A percentile compares a stretch with the other conserved stretches of the same genome.
These are phyloP conservation scores for Paramuricea clavata DNA, from an alignment of 92 coral and sea anemone genomes.

Conservation along the genomic window DNA sequence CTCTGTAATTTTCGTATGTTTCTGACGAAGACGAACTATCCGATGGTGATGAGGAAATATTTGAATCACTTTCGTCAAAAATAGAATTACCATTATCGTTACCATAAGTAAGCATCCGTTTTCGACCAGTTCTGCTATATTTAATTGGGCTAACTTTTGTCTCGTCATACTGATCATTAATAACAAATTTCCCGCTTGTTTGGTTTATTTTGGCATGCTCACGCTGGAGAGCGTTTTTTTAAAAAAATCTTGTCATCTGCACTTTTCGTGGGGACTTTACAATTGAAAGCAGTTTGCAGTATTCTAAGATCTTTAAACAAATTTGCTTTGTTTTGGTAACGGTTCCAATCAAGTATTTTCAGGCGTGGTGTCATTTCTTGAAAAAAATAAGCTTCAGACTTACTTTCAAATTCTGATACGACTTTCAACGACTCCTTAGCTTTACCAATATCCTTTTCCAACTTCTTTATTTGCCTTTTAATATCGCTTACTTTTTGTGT, in stretches of 20 bases:
- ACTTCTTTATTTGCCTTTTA: not conserved
- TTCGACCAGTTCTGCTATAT: not conserved
- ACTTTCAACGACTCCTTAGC: not conserved
- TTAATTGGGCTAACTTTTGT: constrained; percentile 12
- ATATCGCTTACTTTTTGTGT: not conserved
- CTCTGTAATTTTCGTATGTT: not conserved
- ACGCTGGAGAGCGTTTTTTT: constrained; percentile 2
- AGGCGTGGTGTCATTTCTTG: constrained; percentile 12
- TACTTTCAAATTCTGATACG: not conserved
- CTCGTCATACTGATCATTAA: not conserved
- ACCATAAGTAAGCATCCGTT: constrained; percentile 1
- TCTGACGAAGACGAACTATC: not conserved
- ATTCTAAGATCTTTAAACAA: constrained; percentile 10
- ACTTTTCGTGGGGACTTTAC: not conserved
- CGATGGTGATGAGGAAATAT: not conserved
- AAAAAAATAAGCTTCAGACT: constrained; percentile 15
- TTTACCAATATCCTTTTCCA: not conserved
- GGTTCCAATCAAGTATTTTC: not conserved
- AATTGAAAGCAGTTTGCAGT: not conserved
- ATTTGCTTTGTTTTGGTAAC: constrained; percentile 3
- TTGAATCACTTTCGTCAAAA: not conserved
- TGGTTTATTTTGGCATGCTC: constrained; percentile 10
- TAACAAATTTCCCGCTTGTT: constrained; percentile 10
- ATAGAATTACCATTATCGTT: not conserved
- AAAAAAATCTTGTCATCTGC: not conserved